Base-by-base conservation (phyloP, 2,113 vertebrate species). In the Poeciliopsis turrubarensis region DNA sequence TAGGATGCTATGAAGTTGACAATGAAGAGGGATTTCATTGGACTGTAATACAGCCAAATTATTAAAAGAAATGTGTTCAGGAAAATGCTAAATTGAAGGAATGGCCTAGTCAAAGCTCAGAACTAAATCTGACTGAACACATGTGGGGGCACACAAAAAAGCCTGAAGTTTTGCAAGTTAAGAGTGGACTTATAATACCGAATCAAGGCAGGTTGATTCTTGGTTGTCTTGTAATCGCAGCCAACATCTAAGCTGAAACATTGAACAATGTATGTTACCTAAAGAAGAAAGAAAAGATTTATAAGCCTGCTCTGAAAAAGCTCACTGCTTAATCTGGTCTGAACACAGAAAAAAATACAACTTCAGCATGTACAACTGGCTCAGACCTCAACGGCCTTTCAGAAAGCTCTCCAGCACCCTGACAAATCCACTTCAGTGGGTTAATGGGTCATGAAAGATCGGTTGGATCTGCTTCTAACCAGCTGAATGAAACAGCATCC, bases 401-500 rank as follows among this genome's bases (percentile, higher is more conserved):
- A 14, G 64, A 27, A 15, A 70, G 29, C 60, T 65, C 10, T 15
- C 15, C 25, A 10, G 32, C n/a, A 17, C 51, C 30, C 44, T 4
- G 17, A 60, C 73, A 60, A 66, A 65, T 66, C 65, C 41, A 34
- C 62, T 44, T 31, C 39, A 27, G 29, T 37, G 51, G 31, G 19
- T 37, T 78, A 73, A 15, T 68, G 39, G 22, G 75, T 68, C 61
- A 70, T 22, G 27, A 62, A 41, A 47, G 41, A 72, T 63, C 10
- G 17, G 63, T 10, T 4, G 37, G 80, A 82, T 80, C 86, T 72
- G 86, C 82, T 60, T 85, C 65, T 37, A 62, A 83, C 83, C 69
- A 75, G 67, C 30, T 75, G 27, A 80, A 73, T 27, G 30, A 86
- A 86, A 64, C 41, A 80, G 90, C 89, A 87, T 86, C 89, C 78